Percentiles rank a stretch among this genome's conserved stretches.
phyloP scores from a whole-genome alignment of 2,888 invertebrate genomes.

The Spilosoma lubricipeda region DNA sequence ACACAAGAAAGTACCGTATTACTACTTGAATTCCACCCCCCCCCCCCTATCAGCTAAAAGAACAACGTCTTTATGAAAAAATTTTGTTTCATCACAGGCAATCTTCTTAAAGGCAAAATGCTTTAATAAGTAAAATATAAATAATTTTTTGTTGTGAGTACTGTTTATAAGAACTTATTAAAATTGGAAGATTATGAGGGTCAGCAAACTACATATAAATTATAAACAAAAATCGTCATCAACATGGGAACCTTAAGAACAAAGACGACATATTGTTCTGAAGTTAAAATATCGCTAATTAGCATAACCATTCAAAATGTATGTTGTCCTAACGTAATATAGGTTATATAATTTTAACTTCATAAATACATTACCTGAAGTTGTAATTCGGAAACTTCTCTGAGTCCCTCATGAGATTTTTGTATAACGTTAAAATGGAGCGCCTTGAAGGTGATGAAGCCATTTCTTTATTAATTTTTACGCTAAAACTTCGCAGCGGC shows the following conservation, averaged over 20 bases:
- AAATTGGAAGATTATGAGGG: not conserved
- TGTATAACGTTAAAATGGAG: slow-evolving; percentile 90
- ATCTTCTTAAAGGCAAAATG: no score
- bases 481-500: slow-evolving; percentile 39
- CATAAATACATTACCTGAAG: slow-evolving; percentile 87
- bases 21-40: no score
- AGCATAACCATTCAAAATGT: not conserved
- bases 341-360: slow-evolving; percentile 66
- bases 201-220: not conserved
- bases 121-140: no score
- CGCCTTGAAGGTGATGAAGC: slow-evolving; percentile 66
- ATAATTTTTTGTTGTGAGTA: no score
- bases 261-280: not conserved
- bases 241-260: not conserved
- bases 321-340: slow-evolving; percentile 9
- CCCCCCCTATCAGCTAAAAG: no score
- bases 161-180: no score
- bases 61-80: no score
- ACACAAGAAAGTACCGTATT: no score
- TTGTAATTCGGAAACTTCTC: slow-evolving; percentile 92
- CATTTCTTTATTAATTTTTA: slow-evolving; percentile 55
- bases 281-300: not conserved
- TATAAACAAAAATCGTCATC: not conserved
- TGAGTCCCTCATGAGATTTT: slow-evolving; percentile 90
- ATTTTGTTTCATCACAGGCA: no score